Percentiles rank a stretch among this genome's conserved stretches.
These are phyloP conservation scores for Pachymerium ferrugineum DNA, from an alignment of 2,888 invertebrate genomes.

Conservation along the genomic window DNA sequence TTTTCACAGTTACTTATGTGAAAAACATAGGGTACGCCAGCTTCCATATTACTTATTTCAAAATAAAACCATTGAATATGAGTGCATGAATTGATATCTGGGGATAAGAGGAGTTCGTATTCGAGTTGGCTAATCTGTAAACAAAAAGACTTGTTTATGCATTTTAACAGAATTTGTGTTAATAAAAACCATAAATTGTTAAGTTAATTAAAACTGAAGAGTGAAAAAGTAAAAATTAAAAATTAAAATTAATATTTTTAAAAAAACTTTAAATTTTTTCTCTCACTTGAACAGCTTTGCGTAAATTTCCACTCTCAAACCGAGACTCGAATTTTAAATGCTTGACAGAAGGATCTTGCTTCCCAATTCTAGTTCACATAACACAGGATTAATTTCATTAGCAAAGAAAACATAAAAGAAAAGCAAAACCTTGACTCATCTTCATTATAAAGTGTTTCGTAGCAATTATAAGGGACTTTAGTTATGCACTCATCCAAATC, in stretches of 20 bases:
- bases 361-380: constrained; percentile 48
- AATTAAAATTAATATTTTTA: background rate
- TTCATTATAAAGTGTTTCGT: constrained; percentile 31
- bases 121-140: constrained; percentile 65
- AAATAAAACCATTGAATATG: constrained; percentile 90
- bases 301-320: constrained; percentile 79
- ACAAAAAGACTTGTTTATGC: too few species aligned
- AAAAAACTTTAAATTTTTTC: background rate
- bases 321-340: constrained; percentile 70
- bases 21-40: constrained; percentile 65
- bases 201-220: too few species aligned
- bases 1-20: constrained; percentile 85
- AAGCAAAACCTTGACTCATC: constrained; percentile 36
- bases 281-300: constrained; percentile 70
- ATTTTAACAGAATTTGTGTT: too few species aligned
- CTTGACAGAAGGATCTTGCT: constrained; percentile 49
- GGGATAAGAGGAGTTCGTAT: constrained; percentile 74
- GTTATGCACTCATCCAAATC: constrained; percentile 56
- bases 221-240: background rate
- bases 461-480: background rate
- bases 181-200: background rate
- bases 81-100: constrained; percentile 71
- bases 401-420: constrained; percentile 12
- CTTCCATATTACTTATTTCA: constrained; percentile 69
- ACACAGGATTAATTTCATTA: background rate